Percentiles rank a stretch among this genome's conserved stretches.
Conservation (phyloP, 1,140 invertebrate species). For the Daktulosphaira vitifoliae region DNA sequence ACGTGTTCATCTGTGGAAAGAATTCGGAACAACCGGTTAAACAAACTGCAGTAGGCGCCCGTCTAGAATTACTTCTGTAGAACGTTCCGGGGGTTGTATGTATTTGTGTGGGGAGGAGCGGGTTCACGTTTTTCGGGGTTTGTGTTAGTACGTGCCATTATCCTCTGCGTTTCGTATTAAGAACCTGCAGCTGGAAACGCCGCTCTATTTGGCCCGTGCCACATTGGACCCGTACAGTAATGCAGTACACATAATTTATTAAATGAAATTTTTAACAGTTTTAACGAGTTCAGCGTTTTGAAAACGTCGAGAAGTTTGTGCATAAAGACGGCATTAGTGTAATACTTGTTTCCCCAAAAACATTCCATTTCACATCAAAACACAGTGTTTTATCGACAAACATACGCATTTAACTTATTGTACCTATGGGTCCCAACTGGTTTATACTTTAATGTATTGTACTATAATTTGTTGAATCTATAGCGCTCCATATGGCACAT, state of each 20-base stretch:
- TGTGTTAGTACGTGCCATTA: not conserved
- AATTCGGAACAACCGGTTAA: constrained; percentile 28
- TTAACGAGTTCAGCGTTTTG: constrained; percentile 8
- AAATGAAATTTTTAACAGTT: constrained; percentile 22
- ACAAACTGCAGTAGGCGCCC: constrained; percentile 25
- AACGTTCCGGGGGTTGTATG: constrained; percentile 19
- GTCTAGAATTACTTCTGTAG: constrained; percentile 16
- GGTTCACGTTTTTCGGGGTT: constrained; percentile 14
- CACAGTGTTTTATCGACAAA: too few species aligned
- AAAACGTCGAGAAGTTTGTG: not conserved
- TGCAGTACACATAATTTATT: not conserved
- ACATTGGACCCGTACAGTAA: constrained; percentile 2
- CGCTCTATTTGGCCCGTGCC: constrained; percentile 19
- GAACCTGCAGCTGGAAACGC: constrained; percentile 30
- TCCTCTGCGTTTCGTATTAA: constrained; percentile 12
- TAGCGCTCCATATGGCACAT: too few species aligned
- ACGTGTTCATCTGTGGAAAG: constrained; percentile 4
- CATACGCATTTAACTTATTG: too few species aligned
- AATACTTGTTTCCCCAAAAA: too few species aligned
- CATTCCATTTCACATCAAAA: too few species aligned
- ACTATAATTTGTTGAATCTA: too few species aligned
- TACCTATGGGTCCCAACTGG: too few species aligned
- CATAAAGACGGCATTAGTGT: too few species aligned
- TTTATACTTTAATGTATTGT: too few species aligned
- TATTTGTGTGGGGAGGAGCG: not conserved